Evolutionary conservation across 2,113 vertebrate genomes (phyloP).

Genomic region (Philantomba maxwellii): DNA sequence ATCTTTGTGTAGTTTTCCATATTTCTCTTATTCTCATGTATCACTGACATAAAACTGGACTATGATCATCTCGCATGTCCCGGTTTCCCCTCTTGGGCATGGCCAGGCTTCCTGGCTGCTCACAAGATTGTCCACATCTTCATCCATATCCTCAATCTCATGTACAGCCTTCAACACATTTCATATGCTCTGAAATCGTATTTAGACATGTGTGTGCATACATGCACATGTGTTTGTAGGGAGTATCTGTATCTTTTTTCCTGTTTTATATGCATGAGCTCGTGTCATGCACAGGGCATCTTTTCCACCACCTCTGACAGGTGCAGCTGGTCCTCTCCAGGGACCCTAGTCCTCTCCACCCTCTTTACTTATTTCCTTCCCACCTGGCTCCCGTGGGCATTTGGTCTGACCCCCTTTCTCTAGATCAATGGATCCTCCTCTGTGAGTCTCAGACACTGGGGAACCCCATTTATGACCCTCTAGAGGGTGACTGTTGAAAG

Average conservation of each 20-base stretch:
- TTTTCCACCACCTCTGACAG: not conserved
- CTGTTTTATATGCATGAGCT: not conserved
- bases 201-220: not conserved
- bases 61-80: fast-evolving
- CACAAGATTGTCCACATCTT: not conserved
- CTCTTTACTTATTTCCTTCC: not conserved
- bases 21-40: not conserved
- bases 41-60: not conserved
- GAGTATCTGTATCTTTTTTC: not conserved
- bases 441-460: not conserved
- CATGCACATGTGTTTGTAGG: not conserved
- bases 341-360: not conserved
- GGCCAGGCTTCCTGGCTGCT: not conserved
- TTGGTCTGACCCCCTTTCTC: not conserved
- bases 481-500: not conserved
- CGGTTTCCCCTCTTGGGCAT: not conserved
- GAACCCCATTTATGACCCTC: not conserved
- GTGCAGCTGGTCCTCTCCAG: not conserved
- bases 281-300: not conserved
- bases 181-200: not conserved
- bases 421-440: not conserved
- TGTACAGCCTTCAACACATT: too few species aligned
- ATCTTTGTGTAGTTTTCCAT: not conserved
- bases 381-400: too few species aligned
- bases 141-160: not conserved